Evolutionary conservation across 1,140 invertebrate species (phyloP), one percentile per base, ranked within the genome.

Genomic region (Apis laboriosa): DNA sequence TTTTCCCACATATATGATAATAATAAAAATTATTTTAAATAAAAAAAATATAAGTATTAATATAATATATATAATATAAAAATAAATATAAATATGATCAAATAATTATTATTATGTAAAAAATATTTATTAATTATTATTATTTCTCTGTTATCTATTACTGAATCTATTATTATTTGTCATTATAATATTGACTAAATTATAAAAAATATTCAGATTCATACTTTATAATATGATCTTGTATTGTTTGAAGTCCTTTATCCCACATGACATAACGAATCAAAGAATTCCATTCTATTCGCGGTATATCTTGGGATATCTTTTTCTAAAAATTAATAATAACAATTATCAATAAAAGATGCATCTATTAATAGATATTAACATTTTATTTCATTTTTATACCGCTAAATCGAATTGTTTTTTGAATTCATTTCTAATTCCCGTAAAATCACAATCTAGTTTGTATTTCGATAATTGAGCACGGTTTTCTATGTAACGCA

Each of bases 241-340:
- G 56, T 80, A 92, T 86, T 13, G 56, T 55, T 70, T 84, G 19
- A 28, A 82, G 76, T 28, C 81, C 84, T 12, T 53, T 9, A 0
- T 34, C 0, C 49, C 68, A 51, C 19, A 91, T 21, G 1, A 92
- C 61, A 24, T 51, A 70, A 75, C 91, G 87, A 64, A 76, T 74
- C n/a, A 91, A 72, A 8, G 34, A 75, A 76, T 92, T 92, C 91
- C 91, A 92, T n/a, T 92, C 85, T n/a, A 92, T 86, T 77, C 91
- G 88, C 3, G 85, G 80, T 2, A 43, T 56, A 60, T 92, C 76
- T 11, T 80, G 63, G 7, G 71, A 75, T 0, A 84, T 11, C 21
- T 77, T 72, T 43, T 82, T 64, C 90, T 92, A 19, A 17, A 88
- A 76, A 28, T 49, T n/a, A 64, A 77, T n/a, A 24, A 34, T 28